Percentiles rank a stretch among this genome's conserved stretches.
phyloP scores from a whole-genome alignment of 1,140 invertebrate genomes.

The Drosophila elegans region DNA sequence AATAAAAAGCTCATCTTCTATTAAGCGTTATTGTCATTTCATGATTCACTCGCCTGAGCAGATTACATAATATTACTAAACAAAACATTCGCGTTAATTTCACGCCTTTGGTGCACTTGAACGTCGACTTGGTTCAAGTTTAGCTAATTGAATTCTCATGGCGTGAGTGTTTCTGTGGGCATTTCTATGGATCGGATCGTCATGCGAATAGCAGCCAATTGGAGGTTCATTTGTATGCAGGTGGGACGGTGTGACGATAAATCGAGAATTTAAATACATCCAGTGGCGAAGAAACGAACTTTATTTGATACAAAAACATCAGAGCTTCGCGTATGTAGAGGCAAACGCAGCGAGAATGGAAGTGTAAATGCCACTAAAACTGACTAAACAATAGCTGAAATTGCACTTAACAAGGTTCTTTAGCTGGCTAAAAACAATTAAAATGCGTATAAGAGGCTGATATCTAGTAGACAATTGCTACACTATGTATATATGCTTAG shows the following conservation, averaged over 20 bases:
- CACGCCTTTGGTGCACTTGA: not conserved
- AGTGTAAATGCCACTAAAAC: conserved; percentile 53
- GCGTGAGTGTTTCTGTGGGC: conserved; percentile 10
- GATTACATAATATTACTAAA: conserved; percentile 3
- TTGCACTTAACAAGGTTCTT: conserved; percentile 59
- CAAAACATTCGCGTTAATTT: conserved; percentile 9
- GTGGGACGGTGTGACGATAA: conserved; percentile 16
- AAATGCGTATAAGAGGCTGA: conserved; percentile 41
- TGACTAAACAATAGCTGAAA: conserved; percentile 51
- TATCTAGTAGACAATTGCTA: not conserved
- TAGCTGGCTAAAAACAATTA: conserved; percentile 41
- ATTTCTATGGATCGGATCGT: conserved; percentile 8
- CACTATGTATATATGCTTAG: conserved; percentile 22
- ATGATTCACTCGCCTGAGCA: conserved; percentile 1
- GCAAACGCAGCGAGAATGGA: conserved; percentile 49
- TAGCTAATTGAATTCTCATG: conserved; percentile 1
- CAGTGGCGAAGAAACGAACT: conserved; percentile 44
- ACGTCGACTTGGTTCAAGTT: conserved; percentile 30
- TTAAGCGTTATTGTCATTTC: not conserved
- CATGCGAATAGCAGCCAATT: conserved; percentile 17
- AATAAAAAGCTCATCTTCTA: conserved; percentile 1
- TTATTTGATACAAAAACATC: conserved; percentile 52
- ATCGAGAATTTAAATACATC: conserved; percentile 35
- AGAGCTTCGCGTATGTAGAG: conserved; percentile 50
- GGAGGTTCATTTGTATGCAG: conserved; percentile 42